A percentile compares a stretch with the other conserved stretches of the same genome.
Conservation (phyloP, 2,888 invertebrate species). For the Oscheius sp. region DNA sequence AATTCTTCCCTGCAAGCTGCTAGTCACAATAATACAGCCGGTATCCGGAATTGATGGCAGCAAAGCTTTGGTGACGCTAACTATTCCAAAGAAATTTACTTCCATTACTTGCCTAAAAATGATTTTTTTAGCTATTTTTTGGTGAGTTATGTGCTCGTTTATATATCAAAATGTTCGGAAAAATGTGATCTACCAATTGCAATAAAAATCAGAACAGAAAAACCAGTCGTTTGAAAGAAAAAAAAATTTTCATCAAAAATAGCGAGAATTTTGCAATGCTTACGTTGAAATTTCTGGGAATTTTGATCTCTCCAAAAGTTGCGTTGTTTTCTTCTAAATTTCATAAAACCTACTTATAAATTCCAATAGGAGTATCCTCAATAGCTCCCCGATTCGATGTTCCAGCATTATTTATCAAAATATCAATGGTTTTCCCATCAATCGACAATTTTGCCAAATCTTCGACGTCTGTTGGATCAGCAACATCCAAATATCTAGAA, state of each 20-base stretch:
- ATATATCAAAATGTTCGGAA: too few species aligned
- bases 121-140: not conserved
- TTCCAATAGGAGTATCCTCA: conserved; percentile 57
- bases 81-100: conserved; percentile 93
- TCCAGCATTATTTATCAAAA: conserved; percentile 72
- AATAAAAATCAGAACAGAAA: too few species aligned
- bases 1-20: conserved; percentile 84
- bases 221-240: too few species aligned
- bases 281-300: too few species aligned
- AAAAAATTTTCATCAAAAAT: too few species aligned
- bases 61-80: conserved; percentile 90
- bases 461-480: conserved; percentile 58
- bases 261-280: too few species aligned
- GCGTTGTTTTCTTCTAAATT: too few species aligned
- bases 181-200: too few species aligned
- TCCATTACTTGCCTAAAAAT: conserved; percentile 79
- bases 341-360: conserved; percentile 53
- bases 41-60: conserved; percentile 63
- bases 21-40: conserved; percentile 80
- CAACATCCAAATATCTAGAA: conserved; percentile 66
- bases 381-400: conserved; percentile 59
- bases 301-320: too few species aligned
- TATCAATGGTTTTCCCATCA: conserved; percentile 64
- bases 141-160: too few species aligned
- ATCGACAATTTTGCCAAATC: conserved; percentile 52